A percentile compares a stretch with the other conserved stretches of the same genome.
Conservation (phyloP, 2,797 vertebrate species). For the Denticeps clupeoides region DNA sequence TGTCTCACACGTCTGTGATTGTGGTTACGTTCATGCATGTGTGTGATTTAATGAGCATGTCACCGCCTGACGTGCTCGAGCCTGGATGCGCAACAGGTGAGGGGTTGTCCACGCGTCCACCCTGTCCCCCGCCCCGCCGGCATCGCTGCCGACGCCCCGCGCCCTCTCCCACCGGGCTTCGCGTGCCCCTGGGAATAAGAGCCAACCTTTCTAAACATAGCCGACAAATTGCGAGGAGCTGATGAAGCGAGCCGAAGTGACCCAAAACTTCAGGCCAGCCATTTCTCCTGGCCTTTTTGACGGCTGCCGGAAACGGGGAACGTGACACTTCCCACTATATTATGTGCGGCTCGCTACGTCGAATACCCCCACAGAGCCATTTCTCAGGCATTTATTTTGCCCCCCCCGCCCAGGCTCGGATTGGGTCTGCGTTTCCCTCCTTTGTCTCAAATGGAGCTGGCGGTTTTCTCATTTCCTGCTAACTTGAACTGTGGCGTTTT, state of each 20-base stretch:
- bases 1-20: constrained; percentile 12
- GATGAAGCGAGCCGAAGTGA: constrained; percentile 17
- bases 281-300: constrained; percentile 1
- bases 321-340: neutral
- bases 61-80: neutral
- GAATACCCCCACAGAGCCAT: neutral
- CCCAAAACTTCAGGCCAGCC: constrained; percentile 3
- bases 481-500: neutral
- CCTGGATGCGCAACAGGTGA: neutral
- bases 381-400: neutral
- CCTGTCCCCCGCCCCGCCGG: neutral
- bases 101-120: neutral
- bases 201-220: constrained; percentile 20
- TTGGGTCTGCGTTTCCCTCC: neutral
- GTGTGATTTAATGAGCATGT: neutral
- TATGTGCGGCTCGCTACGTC: neutral
- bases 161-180: constrained; percentile 15
- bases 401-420: neutral
- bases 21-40: constrained; percentile 2
- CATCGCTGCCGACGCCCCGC: neutral
- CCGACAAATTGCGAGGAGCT: constrained; percentile 6
- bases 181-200: constrained; percentile 19
- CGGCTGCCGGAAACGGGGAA: neutral
- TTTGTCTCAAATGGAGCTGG: neutral
- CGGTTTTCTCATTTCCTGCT: neutral